Percentiles rank a stretch among this genome's conserved stretches.
Evolutionary conservation across 2,113 vertebrate species (phyloP).

Genomic region (Pelobates fuscus): DNA sequence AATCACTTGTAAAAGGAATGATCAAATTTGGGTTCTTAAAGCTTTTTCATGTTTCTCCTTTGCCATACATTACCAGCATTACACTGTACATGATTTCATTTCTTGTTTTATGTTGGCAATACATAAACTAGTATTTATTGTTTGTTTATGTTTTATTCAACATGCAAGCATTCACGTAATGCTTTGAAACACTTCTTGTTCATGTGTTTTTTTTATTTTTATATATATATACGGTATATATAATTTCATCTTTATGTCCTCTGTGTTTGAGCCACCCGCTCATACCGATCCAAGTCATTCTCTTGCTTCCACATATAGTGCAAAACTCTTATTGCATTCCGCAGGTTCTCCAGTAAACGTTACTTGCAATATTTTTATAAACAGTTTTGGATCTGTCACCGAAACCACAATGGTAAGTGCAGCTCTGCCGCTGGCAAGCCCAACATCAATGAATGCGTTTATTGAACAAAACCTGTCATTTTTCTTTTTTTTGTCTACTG

Average conservation of each 20-base stretch:
- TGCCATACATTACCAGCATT: constrained; percentile 22
- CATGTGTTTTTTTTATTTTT: constrained; percentile 41
- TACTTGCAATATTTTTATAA: constrained; percentile 99
- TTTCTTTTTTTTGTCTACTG: constrained; percentile 89
- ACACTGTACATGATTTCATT: constrained; percentile 14
- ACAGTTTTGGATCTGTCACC: constrained; percentile 97
- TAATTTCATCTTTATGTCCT: constrained; percentile 56
- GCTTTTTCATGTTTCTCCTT: constrained; percentile 25
- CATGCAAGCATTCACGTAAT: neutral
- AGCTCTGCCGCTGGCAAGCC: constrained; percentile 66
- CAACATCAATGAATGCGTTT: constrained; percentile 69
- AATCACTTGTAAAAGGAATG: constrained; percentile 1
- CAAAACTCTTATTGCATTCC: constrained; percentile 89
- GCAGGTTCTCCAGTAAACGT: constrained; percentile 96
- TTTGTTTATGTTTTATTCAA: constrained; percentile 29
- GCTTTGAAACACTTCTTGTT: constrained; percentile 4
- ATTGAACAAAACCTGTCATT: constrained; percentile 81
- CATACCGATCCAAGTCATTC: constrained; percentile 65
- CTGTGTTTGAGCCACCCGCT: constrained; percentile 61
- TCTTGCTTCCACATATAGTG: constrained; percentile 73
- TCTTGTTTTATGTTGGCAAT: neutral
- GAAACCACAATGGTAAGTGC: constrained; percentile 96
- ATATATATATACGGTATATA: too few species aligned
- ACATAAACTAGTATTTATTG: neutral
- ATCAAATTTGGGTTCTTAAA: neutral